These are phyloP conservation scores for Stegodyphus mimosarum DNA, from an alignment of 1,140 invertebrate species.

Conservation along the genomic window DNA sequence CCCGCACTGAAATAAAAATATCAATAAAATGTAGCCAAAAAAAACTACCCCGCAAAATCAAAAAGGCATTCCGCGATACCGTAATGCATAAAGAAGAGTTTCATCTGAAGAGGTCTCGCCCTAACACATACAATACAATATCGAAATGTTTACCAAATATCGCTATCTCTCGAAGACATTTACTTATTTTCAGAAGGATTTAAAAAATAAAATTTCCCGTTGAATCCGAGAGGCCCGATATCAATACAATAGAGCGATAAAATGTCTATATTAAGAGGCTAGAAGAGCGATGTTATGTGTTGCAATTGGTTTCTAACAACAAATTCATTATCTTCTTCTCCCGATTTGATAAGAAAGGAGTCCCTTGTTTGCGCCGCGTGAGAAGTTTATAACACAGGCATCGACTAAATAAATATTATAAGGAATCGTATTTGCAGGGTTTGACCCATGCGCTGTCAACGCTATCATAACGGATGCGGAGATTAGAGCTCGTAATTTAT, in stretches of 20 bases:
- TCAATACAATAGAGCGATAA: constrained; percentile 35
- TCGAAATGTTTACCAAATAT: constrained; percentile 51
- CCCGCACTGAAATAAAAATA: not conserved
- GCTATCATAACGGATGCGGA: constrained; percentile 21
- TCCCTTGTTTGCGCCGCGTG: constrained; percentile 18
- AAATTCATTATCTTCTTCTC: constrained; percentile 25
- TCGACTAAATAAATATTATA: constrained; percentile 54
- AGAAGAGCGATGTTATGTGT: constrained; percentile 30
- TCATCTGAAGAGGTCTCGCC: constrained; percentile 26
- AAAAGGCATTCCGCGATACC: not conserved
- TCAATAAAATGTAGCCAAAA: not conserved
- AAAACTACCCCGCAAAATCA: not conserved
- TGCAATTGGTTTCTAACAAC: constrained; percentile 39
- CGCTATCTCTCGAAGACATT: not conserved
- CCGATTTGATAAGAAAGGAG: not conserved
- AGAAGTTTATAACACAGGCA: constrained; percentile 38
- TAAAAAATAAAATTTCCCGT: not conserved
- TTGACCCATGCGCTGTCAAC: constrained; percentile 44
- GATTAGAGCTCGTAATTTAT: constrained; percentile 40
- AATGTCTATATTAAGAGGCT: constrained; percentile 33
- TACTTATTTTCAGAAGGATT: constrained; percentile 21
- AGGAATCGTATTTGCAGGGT: constrained; percentile 38
- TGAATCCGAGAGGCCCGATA: not conserved
- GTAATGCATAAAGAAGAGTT: not conserved
- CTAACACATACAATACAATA: constrained; percentile 42